Conservation (phyloP, 2,113 vertebrate genomes). For the Choloepus hoffmanni region DNA sequence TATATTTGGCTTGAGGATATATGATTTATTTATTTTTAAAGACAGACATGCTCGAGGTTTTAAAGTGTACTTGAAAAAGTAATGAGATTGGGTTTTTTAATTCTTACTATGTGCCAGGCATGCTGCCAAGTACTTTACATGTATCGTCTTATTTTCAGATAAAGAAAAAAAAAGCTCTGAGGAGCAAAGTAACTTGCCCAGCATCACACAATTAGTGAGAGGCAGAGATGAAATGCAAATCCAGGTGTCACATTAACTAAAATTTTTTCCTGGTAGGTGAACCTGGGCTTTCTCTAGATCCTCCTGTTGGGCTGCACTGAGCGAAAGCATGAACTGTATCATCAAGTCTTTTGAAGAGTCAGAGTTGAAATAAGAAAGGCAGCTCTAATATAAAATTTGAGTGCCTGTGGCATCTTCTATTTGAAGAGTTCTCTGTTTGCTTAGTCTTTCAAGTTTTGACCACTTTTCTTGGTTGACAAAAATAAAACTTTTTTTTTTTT, state of each 20-base stretch:
- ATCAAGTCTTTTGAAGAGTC: not conserved
- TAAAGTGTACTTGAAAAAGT: not conserved
- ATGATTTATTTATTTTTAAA: constrained; percentile 5
- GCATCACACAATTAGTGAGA: not conserved
- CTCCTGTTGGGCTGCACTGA: not conserved
- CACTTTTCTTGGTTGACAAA: constrained; percentile 22
- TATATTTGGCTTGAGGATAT: constrained; percentile 27
- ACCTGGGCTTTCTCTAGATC: not conserved
- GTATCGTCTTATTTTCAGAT: not conserved
- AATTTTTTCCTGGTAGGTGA: not conserved
- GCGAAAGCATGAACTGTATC: not conserved
- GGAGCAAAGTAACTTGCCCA: not conserved
- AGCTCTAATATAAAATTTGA: not conserved
- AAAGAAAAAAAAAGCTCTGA: not conserved
- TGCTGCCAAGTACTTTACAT: not conserved
- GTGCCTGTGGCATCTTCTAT: not conserved
- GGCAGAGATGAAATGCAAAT: not conserved
- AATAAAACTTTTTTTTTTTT: not conserved
- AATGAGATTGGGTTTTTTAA: not conserved
- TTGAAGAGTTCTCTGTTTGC: not conserved
- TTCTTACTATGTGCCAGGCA: not conserved
- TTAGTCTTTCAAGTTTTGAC: constrained; percentile 35
- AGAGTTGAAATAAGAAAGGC: not conserved
- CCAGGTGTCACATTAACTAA: not conserved
- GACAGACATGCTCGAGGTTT: not conserved